Evolutionary conservation across 2,888 invertebrate species (phyloP).

Genomic region (Acrobasis repandana): DNA sequence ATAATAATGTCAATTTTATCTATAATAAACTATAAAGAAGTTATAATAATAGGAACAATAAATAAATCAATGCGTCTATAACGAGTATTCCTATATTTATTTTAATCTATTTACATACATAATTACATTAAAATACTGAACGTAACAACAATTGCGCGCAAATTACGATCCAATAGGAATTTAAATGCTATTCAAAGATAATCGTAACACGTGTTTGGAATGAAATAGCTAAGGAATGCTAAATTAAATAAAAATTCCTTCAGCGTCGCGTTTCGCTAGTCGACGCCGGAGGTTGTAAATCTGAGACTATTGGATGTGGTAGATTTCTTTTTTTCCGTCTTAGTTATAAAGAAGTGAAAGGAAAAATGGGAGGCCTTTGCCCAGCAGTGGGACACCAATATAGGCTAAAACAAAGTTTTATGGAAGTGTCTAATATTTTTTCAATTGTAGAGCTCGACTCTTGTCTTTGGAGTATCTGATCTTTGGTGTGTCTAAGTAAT

Average conservation of each 20-base stretch:
- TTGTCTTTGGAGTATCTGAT: too few relatives aligned
- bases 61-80: constrained; percentile 35
- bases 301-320: constrained; percentile 12
- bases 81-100: neutral
- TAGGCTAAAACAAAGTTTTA: too few relatives aligned
- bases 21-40: neutral
- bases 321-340: neutral
- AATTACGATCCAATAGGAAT: constrained; percentile 24
- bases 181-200: constrained; percentile 26
- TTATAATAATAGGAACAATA: neutral
- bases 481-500: too few relatives aligned
- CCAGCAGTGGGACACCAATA: too few relatives aligned
- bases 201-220: constrained; percentile 30
- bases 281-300: constrained; percentile 9
- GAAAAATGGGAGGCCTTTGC: too few relatives aligned
- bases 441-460: too few relatives aligned
- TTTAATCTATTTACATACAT: neutral
- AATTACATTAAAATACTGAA: neutral
- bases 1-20: constrained; percentile 37
- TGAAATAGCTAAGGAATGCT: constrained; percentile 31
- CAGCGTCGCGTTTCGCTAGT: constrained; percentile 18
- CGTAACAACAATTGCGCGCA: constrained; percentile 5
- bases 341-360: too few relatives aligned
- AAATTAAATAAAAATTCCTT: constrained; percentile 35
- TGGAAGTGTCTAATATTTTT: too few relatives aligned